A percentile compares a stretch with the other conserved stretches of the same genome.
phyloP scores from a whole-genome alignment of 2,888 invertebrate species.

The Aphodius granarius region DNA sequence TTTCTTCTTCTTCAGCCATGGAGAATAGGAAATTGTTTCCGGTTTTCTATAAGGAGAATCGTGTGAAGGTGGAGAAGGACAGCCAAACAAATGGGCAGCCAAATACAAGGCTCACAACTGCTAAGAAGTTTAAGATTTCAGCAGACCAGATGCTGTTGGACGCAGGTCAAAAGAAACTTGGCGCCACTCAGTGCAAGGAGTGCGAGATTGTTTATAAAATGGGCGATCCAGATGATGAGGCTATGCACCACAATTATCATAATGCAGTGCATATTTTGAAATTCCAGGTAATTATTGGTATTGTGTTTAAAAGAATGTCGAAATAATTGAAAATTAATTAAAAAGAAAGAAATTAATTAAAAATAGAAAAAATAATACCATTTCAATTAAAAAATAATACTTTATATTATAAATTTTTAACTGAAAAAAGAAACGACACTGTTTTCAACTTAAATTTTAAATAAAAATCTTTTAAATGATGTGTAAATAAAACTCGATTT shows the following conservation, averaged over 20 bases:
- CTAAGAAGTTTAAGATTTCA: constrained; percentile 55
- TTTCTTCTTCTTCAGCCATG: constrained; percentile 30
- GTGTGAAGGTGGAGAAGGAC: constrained; percentile 28
- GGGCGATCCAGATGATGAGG: constrained; percentile 79
- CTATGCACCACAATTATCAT: constrained; percentile 74
- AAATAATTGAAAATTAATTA: too few relatives aligned
- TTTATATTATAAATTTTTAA: not conserved
- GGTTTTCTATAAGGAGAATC: constrained; percentile 48
- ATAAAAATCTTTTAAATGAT: too few relatives aligned
- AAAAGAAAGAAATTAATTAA: not conserved
- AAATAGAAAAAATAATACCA: not conserved
- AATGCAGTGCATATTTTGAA: constrained; percentile 65
- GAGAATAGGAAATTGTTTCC: constrained; percentile 52
- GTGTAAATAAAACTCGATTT: too few relatives aligned
- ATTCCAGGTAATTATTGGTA: constrained; percentile 66
- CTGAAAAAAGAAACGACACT: not conserved
- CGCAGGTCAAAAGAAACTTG: constrained; percentile 81
- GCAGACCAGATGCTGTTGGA: constrained; percentile 76
- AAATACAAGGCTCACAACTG: constrained; percentile 23
- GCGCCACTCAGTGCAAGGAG: constrained; percentile 71
- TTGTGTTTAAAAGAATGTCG: too few relatives aligned
- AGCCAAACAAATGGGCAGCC: constrained; percentile 8
- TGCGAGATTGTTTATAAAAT: constrained; percentile 74
- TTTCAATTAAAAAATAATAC: not conserved
- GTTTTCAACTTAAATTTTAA: constrained; percentile 1